A percentile compares a stretch with the other conserved stretches of the same genome.
Evolutionary conservation across 2,113 vertebrate species (phyloP).

Genomic region (Deroptyus accipitrinus): DNA sequence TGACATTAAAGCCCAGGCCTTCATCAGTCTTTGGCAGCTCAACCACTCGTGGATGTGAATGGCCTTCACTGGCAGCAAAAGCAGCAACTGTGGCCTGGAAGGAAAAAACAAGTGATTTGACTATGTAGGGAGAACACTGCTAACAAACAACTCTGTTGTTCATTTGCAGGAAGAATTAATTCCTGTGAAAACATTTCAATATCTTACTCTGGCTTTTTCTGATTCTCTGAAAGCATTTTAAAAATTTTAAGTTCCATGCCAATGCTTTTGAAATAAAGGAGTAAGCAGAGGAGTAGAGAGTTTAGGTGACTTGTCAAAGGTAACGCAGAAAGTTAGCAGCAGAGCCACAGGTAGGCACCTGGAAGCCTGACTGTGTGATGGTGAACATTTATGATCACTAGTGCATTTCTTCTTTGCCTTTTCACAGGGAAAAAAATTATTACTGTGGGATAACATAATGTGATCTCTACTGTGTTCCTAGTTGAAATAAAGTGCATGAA

Average conservation of each 20-base stretch:
- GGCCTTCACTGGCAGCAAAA: constrained; percentile 97
- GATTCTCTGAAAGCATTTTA: not conserved
- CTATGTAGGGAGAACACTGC: not conserved
- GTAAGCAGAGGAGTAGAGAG: not conserved
- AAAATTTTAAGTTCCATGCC: not conserved
- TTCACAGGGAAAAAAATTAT: not conserved
- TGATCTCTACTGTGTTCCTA: not conserved
- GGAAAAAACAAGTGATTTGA: constrained; percentile 7
- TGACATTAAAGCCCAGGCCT: constrained; percentile 98
- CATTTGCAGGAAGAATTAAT: constrained; percentile 1
- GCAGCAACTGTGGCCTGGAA: constrained; percentile 97
- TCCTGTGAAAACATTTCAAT: not conserved
- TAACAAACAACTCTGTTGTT: not conserved
- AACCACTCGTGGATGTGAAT: constrained; percentile 95
- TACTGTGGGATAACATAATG: not conserved
- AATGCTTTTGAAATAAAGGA: constrained; percentile 16
- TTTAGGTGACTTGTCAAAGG: not conserved
- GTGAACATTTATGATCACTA: not conserved
- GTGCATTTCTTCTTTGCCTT: not conserved
- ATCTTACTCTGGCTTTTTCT: not conserved
- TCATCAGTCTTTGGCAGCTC: constrained; percentile 98
- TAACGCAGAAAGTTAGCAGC: not conserved
- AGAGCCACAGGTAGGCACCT: not conserved
- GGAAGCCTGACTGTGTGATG: not conserved
- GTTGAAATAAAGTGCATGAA: not conserved